Conservation (phyloP, 2,113 vertebrate genomes). For the Oxyura jamaicensis region DNA sequence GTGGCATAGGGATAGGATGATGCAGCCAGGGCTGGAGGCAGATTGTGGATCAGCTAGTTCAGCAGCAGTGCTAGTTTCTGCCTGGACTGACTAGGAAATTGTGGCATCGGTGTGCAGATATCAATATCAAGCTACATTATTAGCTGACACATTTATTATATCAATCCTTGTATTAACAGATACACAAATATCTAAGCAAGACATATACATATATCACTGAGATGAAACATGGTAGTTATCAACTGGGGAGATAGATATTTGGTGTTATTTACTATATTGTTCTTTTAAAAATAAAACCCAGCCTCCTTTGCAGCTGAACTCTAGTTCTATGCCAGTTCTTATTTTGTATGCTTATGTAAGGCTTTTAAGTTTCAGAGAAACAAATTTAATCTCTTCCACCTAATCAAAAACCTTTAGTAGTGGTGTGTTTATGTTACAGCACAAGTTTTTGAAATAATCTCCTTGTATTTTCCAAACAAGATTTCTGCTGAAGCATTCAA, state of each 20-base stretch:
- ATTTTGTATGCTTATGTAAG: background rate
- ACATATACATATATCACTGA: background rate
- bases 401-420: conserved; percentile 47
- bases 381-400: conserved; percentile 27
- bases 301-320: background rate
- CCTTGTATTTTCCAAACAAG: conserved; percentile 65
- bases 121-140: background rate
- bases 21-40: background rate
- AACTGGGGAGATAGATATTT: background rate
- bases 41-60: background rate
- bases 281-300: background rate
- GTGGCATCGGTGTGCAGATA: background rate
- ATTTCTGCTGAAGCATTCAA: conserved; percentile 70
- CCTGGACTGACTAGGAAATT: background rate
- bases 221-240: background rate
- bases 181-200: background rate
- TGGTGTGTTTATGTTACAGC: conserved; percentile 37
- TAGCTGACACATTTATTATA: background rate
- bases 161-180: background rate
- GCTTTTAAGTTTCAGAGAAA: conserved; percentile 37
- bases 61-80: background rate
- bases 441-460: conserved; percentile 48
- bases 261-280: background rate
- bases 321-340: background rate
- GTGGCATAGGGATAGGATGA: rapidly evolving